Evolutionary conservation across 2,113 vertebrate species (phyloP).

Genomic region (Nothoprocta pentlandii): DNA sequence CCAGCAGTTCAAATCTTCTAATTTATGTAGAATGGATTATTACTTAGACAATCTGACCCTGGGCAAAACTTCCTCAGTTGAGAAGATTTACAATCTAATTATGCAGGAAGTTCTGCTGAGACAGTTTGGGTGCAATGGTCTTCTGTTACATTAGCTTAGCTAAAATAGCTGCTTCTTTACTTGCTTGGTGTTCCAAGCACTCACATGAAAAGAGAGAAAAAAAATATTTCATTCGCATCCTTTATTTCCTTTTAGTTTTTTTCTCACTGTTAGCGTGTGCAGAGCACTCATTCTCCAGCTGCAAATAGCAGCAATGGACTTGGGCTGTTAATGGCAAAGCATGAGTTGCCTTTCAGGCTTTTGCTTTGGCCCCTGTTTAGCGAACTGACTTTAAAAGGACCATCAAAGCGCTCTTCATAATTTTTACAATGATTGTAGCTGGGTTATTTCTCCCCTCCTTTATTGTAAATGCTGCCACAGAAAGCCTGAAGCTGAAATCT

Average conservation of each 20-base stretch:
- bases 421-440: slow-evolving; percentile 69
- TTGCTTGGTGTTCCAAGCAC: slow-evolving; percentile 58
- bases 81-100: slow-evolving; percentile 75
- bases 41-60: slow-evolving; percentile 73
- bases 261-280: slow-evolving; percentile 4
- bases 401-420: slow-evolving; percentile 64
- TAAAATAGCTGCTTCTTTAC: slow-evolving; percentile 53
- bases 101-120: slow-evolving; percentile 73
- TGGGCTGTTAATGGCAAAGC: not conserved
- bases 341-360: slow-evolving; percentile 12
- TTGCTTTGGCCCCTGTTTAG: slow-evolving; percentile 34
- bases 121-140: slow-evolving; percentile 65
- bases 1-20: slow-evolving; percentile 67
- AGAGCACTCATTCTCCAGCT: not conserved
- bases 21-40: slow-evolving; percentile 76
- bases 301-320: not conserved
- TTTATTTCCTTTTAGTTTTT: slow-evolving; percentile 31
- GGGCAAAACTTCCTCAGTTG: slow-evolving; percentile 72
- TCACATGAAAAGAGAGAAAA: slow-evolving; percentile 39
- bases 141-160: slow-evolving; percentile 70
- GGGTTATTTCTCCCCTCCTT: slow-evolving; percentile 3
- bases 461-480: not conserved
- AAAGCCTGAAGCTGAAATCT: slow-evolving; percentile 54
- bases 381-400: slow-evolving; percentile 47
- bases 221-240: not conserved